phyloP scores from a whole-genome alignment of 2,797 vertebrate genomes.

The Vireo griseus region DNA sequence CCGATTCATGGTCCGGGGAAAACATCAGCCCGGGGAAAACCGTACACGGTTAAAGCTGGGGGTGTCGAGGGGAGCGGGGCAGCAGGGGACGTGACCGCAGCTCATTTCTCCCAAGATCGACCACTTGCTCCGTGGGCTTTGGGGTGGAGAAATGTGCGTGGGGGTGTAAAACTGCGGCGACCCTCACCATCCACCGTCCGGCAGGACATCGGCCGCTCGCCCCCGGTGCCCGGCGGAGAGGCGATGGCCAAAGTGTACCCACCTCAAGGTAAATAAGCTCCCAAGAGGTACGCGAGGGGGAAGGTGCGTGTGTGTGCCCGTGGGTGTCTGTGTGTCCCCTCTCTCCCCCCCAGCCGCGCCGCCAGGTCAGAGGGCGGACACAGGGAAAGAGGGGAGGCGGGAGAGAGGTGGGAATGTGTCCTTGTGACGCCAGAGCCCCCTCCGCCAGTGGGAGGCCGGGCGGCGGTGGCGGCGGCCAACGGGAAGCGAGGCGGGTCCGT shows the following conservation, averaged over 20 bases:
- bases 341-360: not conserved
- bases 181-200: not conserved
- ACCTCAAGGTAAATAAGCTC: not conserved
- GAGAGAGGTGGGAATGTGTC: not conserved
- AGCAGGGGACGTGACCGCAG: not conserved
- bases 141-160: not conserved
- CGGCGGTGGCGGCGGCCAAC: conserved; percentile 35
- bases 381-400: not conserved
- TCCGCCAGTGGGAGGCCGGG: conserved; percentile 40
- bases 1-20: too few species aligned
- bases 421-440: not conserved
- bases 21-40: not conserved
- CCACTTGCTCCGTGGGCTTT: not conserved
- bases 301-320: not conserved
- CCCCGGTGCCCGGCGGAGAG: not conserved
- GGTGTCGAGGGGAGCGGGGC: too few species aligned
- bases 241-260: not conserved
- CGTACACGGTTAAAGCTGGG: not conserved
- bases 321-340: not conserved
- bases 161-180: not conserved
- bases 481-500: conserved; percentile 1
- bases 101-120: not conserved
- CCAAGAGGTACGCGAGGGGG: not conserved
- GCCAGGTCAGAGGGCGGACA: not conserved
- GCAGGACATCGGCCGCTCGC: not conserved